A percentile compares a stretch with the other conserved stretches of the same genome.
phyloP scores from a whole-genome alignment of 2,888 invertebrate genomes.

The Cyaniris semiargus region DNA sequence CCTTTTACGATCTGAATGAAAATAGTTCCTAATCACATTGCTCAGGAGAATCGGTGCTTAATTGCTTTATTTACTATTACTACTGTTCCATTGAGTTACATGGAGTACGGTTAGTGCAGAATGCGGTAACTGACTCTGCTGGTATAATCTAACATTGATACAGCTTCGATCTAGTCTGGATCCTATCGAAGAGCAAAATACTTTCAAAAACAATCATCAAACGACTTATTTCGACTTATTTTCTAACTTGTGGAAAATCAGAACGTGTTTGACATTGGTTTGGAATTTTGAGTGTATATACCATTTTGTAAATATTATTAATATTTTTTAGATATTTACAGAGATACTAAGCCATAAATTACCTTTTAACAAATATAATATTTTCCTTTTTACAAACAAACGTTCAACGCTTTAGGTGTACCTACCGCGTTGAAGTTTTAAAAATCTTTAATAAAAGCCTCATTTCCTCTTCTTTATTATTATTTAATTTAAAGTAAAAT shows the following conservation, averaged over 20 bases:
- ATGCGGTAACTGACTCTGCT: background rate
- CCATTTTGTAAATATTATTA: too few relatives aligned
- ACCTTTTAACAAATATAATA: background rate
- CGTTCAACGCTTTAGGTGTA: background rate
- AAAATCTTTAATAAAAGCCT: background rate
- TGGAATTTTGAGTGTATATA: too few relatives aligned
- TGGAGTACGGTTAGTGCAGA: background rate
- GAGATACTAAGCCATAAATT: background rate
- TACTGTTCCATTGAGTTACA: background rate
- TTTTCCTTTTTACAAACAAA: too few relatives aligned
- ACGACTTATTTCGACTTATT: too few relatives aligned
- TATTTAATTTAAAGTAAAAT: slow-evolving; percentile 16
- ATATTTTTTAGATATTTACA: background rate
- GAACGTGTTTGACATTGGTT: too few relatives aligned
- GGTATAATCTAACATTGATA: background rate
- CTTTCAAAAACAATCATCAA: background rate
- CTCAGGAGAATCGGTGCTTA: background rate
- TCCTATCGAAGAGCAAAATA: background rate
- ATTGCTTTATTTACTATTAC: background rate
- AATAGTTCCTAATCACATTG: slow-evolving; percentile 9
- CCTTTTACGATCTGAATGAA: slow-evolving; percentile 15
- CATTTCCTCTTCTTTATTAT: slow-evolving; percentile 14
- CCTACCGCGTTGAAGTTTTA: background rate
- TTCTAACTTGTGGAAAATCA: too few relatives aligned
- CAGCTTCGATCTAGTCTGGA: background rate